phyloP scores from a whole-genome alignment of 2,888 invertebrate species.

The Oligia fasciuncula region DNA sequence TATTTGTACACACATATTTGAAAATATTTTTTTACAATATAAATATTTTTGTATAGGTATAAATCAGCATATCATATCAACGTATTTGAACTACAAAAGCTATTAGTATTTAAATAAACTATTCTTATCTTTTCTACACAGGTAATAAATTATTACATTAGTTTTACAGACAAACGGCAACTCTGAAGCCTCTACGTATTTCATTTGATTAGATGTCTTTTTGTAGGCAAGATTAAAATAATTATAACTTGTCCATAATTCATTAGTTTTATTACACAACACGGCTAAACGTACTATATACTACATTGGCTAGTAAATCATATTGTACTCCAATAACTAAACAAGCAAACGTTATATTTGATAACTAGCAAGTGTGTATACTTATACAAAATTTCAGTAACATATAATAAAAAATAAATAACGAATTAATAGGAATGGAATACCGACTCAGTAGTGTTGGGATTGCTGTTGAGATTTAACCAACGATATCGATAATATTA shows the following conservation, averaged over 20 bases:
- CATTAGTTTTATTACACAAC: slow-evolving; percentile 26
- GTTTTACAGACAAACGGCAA: slow-evolving; percentile 58
- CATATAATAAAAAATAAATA: slow-evolving; percentile 12
- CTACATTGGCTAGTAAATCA: slow-evolving; percentile 31
- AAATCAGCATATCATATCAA: slow-evolving; percentile 18
- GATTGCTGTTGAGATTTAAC: slow-evolving; percentile 13
- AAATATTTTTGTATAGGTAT: slow-evolving; percentile 11
- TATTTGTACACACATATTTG: slow-evolving; percentile 36
- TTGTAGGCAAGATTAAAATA: slow-evolving; percentile 37
- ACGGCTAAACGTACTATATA: slow-evolving; percentile 38
- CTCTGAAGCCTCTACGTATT: slow-evolving; percentile 65
- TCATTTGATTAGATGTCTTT: slow-evolving; percentile 51
- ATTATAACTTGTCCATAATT: slow-evolving; percentile 14
- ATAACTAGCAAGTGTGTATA: slow-evolving; percentile 17
- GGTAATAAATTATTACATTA: slow-evolving; percentile 57
- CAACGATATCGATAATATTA: slow-evolving; percentile 10
- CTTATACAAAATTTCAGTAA: neutral
- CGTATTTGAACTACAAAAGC: slow-evolving; percentile 24
- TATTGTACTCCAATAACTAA: slow-evolving; percentile 34
- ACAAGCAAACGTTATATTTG: slow-evolving; percentile 18
- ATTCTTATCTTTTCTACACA: slow-evolving; percentile 71
- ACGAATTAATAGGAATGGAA: slow-evolving; percentile 38
- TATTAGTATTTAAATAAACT: slow-evolving; percentile 16
- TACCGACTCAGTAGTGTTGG: slow-evolving; percentile 20
- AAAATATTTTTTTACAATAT: slow-evolving; percentile 18